Evolutionary conservation across 2,113 vertebrate genomes (phyloP).

Genomic region (Bubo scandiacus): DNA sequence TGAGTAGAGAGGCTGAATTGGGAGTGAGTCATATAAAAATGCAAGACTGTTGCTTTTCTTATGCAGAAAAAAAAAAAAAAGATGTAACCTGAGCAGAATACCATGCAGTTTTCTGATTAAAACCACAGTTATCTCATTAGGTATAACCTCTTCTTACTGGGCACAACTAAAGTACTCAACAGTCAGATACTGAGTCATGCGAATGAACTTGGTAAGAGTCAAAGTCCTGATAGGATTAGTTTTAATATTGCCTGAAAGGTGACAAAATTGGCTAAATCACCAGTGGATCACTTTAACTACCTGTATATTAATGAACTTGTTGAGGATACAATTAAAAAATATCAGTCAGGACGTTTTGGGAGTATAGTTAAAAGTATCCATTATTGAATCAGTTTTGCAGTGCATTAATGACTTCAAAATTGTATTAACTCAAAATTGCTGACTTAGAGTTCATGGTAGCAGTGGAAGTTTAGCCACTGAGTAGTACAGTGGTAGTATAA

Average conservation of each 20-base stretch:
- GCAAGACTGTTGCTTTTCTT: neutral
- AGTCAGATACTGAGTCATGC: neutral
- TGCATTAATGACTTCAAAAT: neutral
- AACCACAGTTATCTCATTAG: neutral
- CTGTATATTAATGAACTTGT: neutral
- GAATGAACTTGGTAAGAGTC: neutral
- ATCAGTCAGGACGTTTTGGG: neutral
- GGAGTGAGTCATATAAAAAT: neutral
- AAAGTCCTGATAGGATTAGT: neutral
- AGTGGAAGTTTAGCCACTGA: neutral
- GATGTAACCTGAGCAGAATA: neutral
- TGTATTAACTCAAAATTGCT: neutral
- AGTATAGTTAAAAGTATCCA: neutral
- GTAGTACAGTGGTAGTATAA: neutral
- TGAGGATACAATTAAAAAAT: neutral
- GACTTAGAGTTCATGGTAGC: neutral
- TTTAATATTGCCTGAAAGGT: neutral
- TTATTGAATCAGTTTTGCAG: neutral
- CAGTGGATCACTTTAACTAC: neutral
- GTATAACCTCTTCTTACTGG: neutral
- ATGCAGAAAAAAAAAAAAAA: neutral
- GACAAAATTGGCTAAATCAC: neutral
- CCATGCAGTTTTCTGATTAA: neutral
- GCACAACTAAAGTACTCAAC: neutral
- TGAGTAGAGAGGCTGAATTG: neutral